A percentile compares a stretch with the other conserved stretches of the same genome.
These are phyloP conservation scores for Drosophila helvetica DNA, from an alignment of 2,888 invertebrate genomes.

Conservation along the genomic window DNA sequence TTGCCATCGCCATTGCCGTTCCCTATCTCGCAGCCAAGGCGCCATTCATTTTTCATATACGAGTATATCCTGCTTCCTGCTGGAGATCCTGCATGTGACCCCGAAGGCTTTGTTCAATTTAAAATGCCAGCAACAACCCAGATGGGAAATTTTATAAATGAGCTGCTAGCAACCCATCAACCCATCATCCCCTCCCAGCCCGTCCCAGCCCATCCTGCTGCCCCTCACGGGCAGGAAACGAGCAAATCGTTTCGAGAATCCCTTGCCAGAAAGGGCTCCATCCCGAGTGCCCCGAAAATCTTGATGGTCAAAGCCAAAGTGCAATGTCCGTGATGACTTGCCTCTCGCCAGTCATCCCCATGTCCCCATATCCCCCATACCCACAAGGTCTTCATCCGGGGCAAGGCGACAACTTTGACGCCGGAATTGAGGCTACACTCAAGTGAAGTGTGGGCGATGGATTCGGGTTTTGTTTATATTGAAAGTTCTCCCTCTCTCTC, in stretches of 20 bases:
- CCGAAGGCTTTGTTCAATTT: slow-evolving; percentile 59
- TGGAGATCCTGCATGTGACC: slow-evolving; percentile 42
- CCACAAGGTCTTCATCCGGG: slow-evolving; percentile 44
- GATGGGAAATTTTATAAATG: slow-evolving; percentile 46
- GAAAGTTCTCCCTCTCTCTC: slow-evolving; percentile 25
- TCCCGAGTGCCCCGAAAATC: slow-evolving; percentile 43
- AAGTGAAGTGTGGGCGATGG: slow-evolving; percentile 28
- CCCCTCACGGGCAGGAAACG: slow-evolving; percentile 53
- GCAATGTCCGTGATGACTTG: slow-evolving; percentile 76
- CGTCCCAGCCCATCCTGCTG: not conserved
- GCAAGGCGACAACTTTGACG: slow-evolving; percentile 65
- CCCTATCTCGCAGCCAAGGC: slow-evolving; percentile 44
- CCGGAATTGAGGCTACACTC: slow-evolving; percentile 21
- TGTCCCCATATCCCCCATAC: slow-evolving; percentile 7
- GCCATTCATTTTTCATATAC: slow-evolving; percentile 72
- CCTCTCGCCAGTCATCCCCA: slow-evolving; percentile 51
- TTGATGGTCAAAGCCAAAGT: slow-evolving; percentile 76
- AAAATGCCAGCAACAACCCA: slow-evolving; percentile 52
- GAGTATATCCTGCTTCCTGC: slow-evolving; percentile 35
- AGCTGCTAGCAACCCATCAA: slow-evolving; percentile 24
- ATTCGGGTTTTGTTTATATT: slow-evolving; percentile 60
- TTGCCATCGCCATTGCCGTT: slow-evolving; percentile 5
- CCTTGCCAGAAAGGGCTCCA: slow-evolving; percentile 56
- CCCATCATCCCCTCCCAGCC: not conserved
- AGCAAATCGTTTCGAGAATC: slow-evolving; percentile 60